Percentiles rank a stretch among this genome's conserved stretches.
These are phyloP conservation scores for Penaeus vannamei DNA, from an alignment of 1,140 invertebrate genomes.

Conservation along the genomic window DNA sequence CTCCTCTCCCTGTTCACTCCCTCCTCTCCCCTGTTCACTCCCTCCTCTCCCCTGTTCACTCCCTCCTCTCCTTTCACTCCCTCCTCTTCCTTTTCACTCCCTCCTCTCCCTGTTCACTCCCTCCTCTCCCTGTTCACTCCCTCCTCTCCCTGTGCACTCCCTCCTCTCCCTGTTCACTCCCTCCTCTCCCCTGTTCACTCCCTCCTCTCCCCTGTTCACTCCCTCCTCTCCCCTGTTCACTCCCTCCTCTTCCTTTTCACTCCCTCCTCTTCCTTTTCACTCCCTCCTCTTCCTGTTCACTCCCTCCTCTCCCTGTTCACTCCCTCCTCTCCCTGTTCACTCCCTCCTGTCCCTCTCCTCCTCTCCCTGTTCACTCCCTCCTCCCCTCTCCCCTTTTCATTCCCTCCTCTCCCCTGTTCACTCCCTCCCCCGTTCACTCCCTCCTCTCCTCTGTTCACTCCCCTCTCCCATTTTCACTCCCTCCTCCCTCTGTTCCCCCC, in stretches of 20 bases:
- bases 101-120: no score
- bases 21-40: no score
- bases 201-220: no score
- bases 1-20: no score
- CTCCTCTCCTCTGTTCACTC: background rate
- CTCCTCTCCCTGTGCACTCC: no score
- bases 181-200: no score
- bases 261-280: background rate
- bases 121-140: no score
- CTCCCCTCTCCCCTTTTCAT: background rate
- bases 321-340: background rate
- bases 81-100: no score
- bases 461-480: background rate
- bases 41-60: no score
- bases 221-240: background rate
- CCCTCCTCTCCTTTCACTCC: no score
- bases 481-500: background rate
- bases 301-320: background rate
- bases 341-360: background rate
- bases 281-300: background rate
- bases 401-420: background rate
- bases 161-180: no score
- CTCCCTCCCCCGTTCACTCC: no score
- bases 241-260: background rate
- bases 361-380: background rate